These are phyloP conservation scores for Phymastichus coffea DNA, from an alignment of 1,140 invertebrate species.

Conservation along the genomic window DNA sequence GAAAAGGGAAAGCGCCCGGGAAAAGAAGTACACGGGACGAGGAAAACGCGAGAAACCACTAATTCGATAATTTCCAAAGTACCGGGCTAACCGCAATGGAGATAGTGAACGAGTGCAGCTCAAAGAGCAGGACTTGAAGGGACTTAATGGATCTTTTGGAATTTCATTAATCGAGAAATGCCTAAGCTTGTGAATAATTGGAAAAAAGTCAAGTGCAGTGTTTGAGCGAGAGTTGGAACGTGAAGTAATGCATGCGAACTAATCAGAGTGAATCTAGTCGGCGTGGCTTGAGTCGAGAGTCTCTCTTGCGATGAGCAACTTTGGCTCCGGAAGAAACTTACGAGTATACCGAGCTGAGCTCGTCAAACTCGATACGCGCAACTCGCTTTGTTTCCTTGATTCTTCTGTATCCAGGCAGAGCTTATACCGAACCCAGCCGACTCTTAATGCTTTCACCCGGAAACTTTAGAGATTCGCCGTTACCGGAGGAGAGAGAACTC, in stretches of 20 bases:
- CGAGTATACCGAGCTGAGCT: conserved; percentile 16
- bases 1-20: neutral
- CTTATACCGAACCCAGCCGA: neutral
- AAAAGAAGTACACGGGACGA: neutral
- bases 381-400: conserved; percentile 18
- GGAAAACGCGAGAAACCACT: conserved; percentile 10
- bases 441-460: conserved; percentile 5
- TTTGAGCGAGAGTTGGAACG: conserved; percentile 18
- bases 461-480: conserved; percentile 16
- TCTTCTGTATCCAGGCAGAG: conserved; percentile 25
- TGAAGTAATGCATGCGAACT: conserved; percentile 25
- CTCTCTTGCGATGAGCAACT: conserved; percentile 20
- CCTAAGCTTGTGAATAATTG: too few relatives aligned
- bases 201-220: too few relatives aligned
- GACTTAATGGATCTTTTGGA: too few relatives aligned
- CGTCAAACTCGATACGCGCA: conserved; percentile 19
- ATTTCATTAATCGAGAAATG: too few relatives aligned
- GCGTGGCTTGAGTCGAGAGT: too few relatives aligned
- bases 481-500: too few relatives aligned
- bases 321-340: conserved; percentile 28
- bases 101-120: too few relatives aligned
- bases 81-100: neutral
- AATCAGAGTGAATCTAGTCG: conserved; percentile 31
- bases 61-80: conserved; percentile 19
- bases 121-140: too few relatives aligned